Conservation (phyloP, 2,113 vertebrate species). For the Microtus richardsoni region DNA sequence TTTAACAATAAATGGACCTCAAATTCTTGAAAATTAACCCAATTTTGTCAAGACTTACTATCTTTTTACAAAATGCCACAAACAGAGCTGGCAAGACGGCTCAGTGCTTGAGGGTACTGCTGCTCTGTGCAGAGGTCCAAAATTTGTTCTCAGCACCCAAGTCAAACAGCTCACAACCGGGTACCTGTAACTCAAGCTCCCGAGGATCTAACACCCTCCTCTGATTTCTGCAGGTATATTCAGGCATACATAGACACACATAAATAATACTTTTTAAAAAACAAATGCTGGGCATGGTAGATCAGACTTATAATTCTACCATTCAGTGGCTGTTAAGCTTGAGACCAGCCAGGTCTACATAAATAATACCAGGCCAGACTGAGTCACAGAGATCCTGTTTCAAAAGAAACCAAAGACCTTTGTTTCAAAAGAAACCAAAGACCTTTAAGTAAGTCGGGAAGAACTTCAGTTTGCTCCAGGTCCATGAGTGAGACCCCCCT, state of each 20-base stretch:
- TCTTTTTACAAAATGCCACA: neutral
- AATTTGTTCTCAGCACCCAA: neutral
- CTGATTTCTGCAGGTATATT: neutral
- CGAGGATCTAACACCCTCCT: too few species aligned
- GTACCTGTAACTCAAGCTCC: too few species aligned
- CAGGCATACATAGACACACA: neutral
- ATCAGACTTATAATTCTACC: neutral
- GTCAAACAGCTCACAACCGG: too few species aligned
- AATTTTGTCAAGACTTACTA: neutral
- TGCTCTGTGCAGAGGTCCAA: neutral
- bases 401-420: neutral
- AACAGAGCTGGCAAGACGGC: neutral
- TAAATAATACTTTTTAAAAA: neutral
- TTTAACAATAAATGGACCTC: neutral
- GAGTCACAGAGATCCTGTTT: neutral
- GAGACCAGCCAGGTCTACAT: neutral
- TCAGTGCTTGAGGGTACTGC: too few species aligned
- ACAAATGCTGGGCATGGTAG: neutral
- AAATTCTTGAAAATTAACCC: neutral
- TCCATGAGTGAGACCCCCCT: neutral
- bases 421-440: neutral
- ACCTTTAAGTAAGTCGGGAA: neutral
- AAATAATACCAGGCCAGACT: neutral
- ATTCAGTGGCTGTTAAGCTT: neutral
- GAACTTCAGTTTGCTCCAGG: neutral